Evolutionary conservation across 2,888 invertebrate species (phyloP), one percentile per base, ranked within the genome.

Genomic region (Polyommatus iphigenia): DNA sequence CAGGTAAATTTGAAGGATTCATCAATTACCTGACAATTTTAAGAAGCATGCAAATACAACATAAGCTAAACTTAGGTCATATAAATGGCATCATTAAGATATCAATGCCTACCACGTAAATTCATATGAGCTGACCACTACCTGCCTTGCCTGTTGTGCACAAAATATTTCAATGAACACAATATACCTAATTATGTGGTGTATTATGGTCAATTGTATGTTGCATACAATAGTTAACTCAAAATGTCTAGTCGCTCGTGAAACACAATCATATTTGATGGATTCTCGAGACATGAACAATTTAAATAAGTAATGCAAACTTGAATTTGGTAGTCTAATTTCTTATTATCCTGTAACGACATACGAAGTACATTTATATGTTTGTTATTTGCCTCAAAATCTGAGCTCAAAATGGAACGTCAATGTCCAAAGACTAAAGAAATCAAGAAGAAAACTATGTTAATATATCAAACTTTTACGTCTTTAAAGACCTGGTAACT

Each of bases 1-100:
- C 96, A 83, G 94, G 93, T 93, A 85, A 83, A 77, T 78, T 36
- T 71, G 96, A 82, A 79, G 57, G n/a, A n/a, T n/a, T 29, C 29
- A 76, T 10, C 36, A 50, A 8, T 3, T 1, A 24, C 4, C 3
- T 3, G 15, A 3, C 15, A 54, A 20, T 59, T 59, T 59, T 20
- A 1, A 59, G 7, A 59, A 18, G 5, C 59, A 3, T 10, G 3
- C 46, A 46, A 46, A 62, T 62, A 15, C 10, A 62, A 62, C 24
- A 62, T 10, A 10, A 62, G 13, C 24, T 3, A 3, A 62, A 59
- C 20, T 20, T n/a, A 1, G 2, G 7, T 57, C 57, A 57, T n/a
- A n/a, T 57, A 57, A 57, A 57, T n/a, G 6, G n/a, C n/a, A n/a
- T 59, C 57, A 8, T n/a, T n/a, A 5, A 57, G 57, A n/a, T n/a